phyloP scores from a whole-genome alignment of 2,113 vertebrate species.

The Cromileptes altivelis region DNA sequence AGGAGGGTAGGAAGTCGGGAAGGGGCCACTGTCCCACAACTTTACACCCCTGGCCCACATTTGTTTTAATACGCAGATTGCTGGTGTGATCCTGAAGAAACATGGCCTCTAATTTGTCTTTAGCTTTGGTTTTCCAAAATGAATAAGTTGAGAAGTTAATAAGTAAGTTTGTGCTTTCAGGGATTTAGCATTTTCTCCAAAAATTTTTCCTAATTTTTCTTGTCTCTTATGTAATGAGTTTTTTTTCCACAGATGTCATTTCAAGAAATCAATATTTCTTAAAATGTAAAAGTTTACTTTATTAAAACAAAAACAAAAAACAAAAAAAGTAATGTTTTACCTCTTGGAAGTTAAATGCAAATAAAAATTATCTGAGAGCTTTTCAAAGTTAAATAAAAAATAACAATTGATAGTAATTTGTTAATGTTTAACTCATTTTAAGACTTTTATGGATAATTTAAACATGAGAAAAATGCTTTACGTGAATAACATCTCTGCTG shows the following conservation, averaged over 20 bases:
- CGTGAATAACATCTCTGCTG: not conserved
- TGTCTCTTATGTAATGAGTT: not conserved
- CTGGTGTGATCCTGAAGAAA: too few species aligned
- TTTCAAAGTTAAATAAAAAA: not conserved
- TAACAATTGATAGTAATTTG: too few species aligned
- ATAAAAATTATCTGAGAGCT: not conserved
- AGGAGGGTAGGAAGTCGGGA: too few species aligned
- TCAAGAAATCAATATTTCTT: too few species aligned
- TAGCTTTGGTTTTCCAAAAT: not conserved
- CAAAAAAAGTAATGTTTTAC: not conserved
- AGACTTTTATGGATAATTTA: not conserved
- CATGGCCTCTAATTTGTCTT: not conserved
- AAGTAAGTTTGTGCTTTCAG: not conserved
- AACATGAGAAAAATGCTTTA: not conserved
- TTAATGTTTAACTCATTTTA: not conserved
- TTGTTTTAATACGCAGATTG: too few species aligned
- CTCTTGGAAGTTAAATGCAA: not conserved
- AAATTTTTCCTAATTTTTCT: not conserved
- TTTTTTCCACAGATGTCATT: too few species aligned
- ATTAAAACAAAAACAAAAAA: too few species aligned
- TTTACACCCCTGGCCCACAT: too few species aligned
- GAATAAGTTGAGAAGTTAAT: not conserved
- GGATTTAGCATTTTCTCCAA: not conserved
- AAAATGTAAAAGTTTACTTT: too few species aligned
- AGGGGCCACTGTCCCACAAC: too few species aligned